Base-by-base conservation (phyloP, 2,113 vertebrate species). In the Bambusicola thoracicus region DNA sequence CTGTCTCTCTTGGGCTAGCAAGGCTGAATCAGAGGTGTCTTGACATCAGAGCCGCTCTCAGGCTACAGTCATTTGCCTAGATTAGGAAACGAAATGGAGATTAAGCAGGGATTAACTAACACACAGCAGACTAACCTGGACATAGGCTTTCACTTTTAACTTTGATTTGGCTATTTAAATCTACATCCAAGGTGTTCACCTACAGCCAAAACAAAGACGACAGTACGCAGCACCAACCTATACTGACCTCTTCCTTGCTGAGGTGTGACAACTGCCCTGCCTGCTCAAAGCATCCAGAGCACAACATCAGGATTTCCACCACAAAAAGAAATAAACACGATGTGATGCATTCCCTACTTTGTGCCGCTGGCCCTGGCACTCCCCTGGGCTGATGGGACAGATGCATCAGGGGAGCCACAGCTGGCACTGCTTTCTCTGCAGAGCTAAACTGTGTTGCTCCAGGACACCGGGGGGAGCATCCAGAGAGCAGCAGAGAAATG, bases 91-190 rank as follows among this genome's bases (percentile, higher is more conserved):
- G 68, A 75, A 90, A 44, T 24, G 12, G 36, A 73, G 92, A 90
- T 95, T 93, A 95, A 92, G 9, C 1, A 8, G 34, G 75, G 81
- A 95, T 95, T 95, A 96, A 78, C 56, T 30, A 63, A 68, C 48
- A 66, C 48, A 72, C 62, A 73, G 5, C 66, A 73, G 68, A 73
- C 76, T 86, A 84, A 92, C 81, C 83, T 58, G 62, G 66, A 46
- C 40, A 19, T 5, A 29, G 55, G 51, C 86, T 94, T 95, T 95
- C 94, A 93, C 91, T 94, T 93, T 32, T 92, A 44, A 32, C 77
- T 92, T 58, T 11, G 36, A 61, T 75, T 68, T 79, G 48, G 76
- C 20, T 74, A 74, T 72, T 30, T 67, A 32, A 66, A 80, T 32
- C 87, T 22, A 12, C 1, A 1, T 18, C 11, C 58, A 15, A 0